These are phyloP conservation scores for Parambassis ranga DNA, from an alignment of 2,797 vertebrate genomes.

Conservation along the genomic window DNA sequence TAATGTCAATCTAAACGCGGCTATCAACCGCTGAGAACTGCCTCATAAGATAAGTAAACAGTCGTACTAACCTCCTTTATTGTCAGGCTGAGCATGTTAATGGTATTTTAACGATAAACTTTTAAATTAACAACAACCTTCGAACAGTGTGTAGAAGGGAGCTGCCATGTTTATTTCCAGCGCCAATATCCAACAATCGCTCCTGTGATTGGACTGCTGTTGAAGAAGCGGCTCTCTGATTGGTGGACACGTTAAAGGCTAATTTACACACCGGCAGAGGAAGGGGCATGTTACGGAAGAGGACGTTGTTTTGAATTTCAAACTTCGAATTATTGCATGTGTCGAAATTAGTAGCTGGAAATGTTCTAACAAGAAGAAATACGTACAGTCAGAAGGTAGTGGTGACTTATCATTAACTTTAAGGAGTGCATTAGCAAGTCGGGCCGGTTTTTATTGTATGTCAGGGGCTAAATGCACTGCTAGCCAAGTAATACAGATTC, in stretches of 20 bases:
- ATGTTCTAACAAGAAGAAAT: not conserved
- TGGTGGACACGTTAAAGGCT: slow-evolving; percentile 32
- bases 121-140: slow-evolving; percentile 45
- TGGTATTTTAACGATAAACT: not conserved
- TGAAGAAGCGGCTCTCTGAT: slow-evolving; percentile 48
- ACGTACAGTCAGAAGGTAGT: not conserved
- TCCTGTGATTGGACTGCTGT: slow-evolving; percentile 71
- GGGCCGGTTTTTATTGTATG: not conserved
- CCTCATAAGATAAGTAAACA: rapidly evolving
- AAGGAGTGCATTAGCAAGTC: no score
- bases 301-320: not conserved
- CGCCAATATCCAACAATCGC: slow-evolving; percentile 34
- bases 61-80: slow-evolving; percentile 85
- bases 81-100: slow-evolving; percentile 83
- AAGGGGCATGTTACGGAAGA: not conserved
- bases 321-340: not conserved
- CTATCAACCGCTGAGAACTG: not conserved
- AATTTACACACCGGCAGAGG: not conserved
- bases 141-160: not conserved
- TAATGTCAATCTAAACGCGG: no score
- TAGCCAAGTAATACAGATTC: no score
- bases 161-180: slow-evolving; percentile 83
- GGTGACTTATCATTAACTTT: not conserved
- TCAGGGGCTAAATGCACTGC: not conserved
- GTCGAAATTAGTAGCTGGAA: rapidly evolving